Evolutionary conservation across 2,888 invertebrate genomes (phyloP).

Genomic region (Mythimna lalbum): DNA sequence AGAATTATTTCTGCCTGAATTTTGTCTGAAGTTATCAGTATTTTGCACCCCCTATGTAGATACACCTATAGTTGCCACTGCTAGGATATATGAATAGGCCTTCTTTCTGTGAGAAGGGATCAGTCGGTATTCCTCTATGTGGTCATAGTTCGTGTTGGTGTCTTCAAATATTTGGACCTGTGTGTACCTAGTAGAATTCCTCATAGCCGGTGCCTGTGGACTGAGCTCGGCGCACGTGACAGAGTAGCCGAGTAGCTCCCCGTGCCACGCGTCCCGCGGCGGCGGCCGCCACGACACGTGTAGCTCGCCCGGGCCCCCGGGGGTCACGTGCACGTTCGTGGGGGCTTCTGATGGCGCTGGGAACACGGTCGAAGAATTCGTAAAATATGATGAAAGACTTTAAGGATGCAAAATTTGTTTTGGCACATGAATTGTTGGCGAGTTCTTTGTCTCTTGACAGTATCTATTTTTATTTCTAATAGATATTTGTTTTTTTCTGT

Average conservation of each 20-base stretch:
- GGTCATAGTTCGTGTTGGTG: too few relatives aligned
- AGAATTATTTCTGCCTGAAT: too few relatives aligned
- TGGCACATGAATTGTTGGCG: neutral
- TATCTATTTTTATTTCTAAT: too few relatives aligned
- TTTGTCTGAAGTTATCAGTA: too few relatives aligned
- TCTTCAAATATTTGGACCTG: too few relatives aligned
- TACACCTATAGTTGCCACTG: too few relatives aligned
- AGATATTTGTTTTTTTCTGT: too few relatives aligned
- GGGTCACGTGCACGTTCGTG: slow-evolving; percentile 92
- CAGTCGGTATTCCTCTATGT: too few relatives aligned
- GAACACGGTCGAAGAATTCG: neutral
- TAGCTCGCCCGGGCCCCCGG: slow-evolving; percentile 93
- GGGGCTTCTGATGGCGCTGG: slow-evolving; percentile 93
- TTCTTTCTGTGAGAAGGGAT: too few relatives aligned
- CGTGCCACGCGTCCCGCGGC: slow-evolving; percentile 93
- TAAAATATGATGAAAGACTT: neutral
- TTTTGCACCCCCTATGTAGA: too few relatives aligned
- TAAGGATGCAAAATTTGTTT: neutral
- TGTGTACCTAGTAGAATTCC: slow-evolving; percentile 79
- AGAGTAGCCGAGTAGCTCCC: slow-evolving; percentile 94
- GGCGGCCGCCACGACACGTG: slow-evolving; percentile 95
- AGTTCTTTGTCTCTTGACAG: too few relatives aligned
- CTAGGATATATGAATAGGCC: too few relatives aligned
- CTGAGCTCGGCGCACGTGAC: slow-evolving; percentile 93
- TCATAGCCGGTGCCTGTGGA: slow-evolving; percentile 80